Evolutionary conservation across 1,140 invertebrate species (phyloP).

Genomic region (Calycopis cecrops): DNA sequence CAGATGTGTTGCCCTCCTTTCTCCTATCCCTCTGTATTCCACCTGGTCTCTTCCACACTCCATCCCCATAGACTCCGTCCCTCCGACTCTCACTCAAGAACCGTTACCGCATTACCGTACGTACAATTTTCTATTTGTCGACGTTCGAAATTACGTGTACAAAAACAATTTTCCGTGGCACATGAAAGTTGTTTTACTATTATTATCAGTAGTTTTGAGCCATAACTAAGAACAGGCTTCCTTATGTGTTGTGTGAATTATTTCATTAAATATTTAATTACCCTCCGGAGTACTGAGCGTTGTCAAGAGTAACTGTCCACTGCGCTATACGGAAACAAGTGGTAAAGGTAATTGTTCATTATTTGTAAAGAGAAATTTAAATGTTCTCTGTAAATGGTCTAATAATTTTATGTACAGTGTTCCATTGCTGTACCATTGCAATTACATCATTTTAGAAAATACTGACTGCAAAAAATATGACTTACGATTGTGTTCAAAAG

Average conservation of each 20-base stretch:
- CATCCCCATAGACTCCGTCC: too few species aligned
- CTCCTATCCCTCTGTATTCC: too few species aligned
- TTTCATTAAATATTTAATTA: slow-evolving; percentile 20
- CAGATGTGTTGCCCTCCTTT: too few species aligned
- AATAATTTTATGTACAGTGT: slow-evolving; percentile 8
- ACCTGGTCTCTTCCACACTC: too few species aligned
- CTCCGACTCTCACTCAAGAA: too few species aligned
- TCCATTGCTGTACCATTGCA: neutral
- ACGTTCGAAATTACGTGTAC: slow-evolving; percentile 4
- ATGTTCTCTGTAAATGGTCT: slow-evolving; percentile 14
- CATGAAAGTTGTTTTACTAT: slow-evolving; percentile 16
- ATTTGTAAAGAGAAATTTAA: slow-evolving; percentile 17
- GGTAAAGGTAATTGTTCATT: slow-evolving; percentile 9
- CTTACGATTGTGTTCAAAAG: too few species aligned
- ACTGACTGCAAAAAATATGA: too few species aligned
- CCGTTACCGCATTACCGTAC: neutral
- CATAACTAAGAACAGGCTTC: slow-evolving; percentile 14
- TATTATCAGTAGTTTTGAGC: slow-evolving; percentile 3
- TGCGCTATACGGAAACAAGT: slow-evolving; percentile 3
- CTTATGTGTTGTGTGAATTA: slow-evolving; percentile 11
- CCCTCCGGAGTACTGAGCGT: neutral
- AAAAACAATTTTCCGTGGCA: neutral
- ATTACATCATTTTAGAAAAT: slow-evolving; percentile 1
- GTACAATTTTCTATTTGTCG: slow-evolving; percentile 4
- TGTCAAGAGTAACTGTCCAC: slow-evolving; percentile 7